Conservation (phyloP, 53 echinoderm and acorn worm species). For the Paelopatides confundens region DNA sequence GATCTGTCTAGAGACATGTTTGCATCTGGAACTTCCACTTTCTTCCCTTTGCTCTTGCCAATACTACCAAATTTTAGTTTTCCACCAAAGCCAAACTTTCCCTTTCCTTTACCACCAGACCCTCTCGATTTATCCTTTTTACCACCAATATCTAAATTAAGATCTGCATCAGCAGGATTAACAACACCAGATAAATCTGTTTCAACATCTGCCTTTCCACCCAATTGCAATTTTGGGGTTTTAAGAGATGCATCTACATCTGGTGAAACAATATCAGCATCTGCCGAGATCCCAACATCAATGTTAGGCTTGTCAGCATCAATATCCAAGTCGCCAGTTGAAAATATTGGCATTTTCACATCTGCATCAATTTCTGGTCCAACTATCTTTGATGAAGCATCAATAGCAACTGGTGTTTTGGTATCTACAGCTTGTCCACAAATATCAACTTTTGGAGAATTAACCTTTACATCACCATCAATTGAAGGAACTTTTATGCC, state of each 20-base stretch:
- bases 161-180: slow-evolving; percentile 30
- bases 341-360: slow-evolving; percentile 33
- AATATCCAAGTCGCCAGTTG: background rate
- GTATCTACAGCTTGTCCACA: slow-evolving; percentile 53
- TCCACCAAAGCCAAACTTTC: slow-evolving; percentile 60
- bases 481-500: slow-evolving; percentile 67
- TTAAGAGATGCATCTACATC: slow-evolving; percentile 57
- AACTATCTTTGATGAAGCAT: slow-evolving; percentile 1
- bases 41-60: slow-evolving; percentile 46
- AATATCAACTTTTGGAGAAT: slow-evolving; percentile 63
- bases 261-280: slow-evolving; percentile 39
- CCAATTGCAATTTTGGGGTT: background rate
- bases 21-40: slow-evolving; percentile 41
- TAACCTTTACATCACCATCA: slow-evolving; percentile 59
- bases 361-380: slow-evolving; percentile 62
- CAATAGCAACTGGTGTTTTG: slow-evolving; percentile 26
- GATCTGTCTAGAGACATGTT: slow-evolving; percentile 17
- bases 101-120: slow-evolving; percentile 44
- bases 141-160: slow-evolving; percentile 16
- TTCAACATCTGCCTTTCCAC: slow-evolving; percentile 52
- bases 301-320: slow-evolving; percentile 59
- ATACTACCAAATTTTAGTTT: slow-evolving; percentile 58
- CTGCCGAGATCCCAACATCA: slow-evolving; percentile 20
- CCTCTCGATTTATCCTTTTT: slow-evolving; percentile 36
- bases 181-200: slow-evolving; percentile 15